Evolutionary conservation across 2,888 invertebrate species (phyloP).

Genomic region (Epistrophe eligans): DNA sequence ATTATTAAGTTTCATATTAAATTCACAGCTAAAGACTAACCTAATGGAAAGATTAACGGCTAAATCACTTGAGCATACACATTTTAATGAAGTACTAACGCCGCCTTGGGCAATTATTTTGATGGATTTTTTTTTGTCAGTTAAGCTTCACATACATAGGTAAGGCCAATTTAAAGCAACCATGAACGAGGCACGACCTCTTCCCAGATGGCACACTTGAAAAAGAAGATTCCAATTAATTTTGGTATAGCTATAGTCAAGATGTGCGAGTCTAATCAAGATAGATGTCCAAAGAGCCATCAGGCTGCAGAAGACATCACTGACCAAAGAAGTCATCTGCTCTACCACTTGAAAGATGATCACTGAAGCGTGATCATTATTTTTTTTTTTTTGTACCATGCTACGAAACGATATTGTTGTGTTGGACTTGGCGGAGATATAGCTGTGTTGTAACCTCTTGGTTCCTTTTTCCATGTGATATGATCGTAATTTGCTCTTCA

Average conservation of each 20-base stretch:
- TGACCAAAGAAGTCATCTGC: slow-evolving; percentile 47
- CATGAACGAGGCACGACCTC: slow-evolving; percentile 55
- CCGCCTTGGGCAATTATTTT: slow-evolving; percentile 65
- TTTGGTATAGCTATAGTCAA: slow-evolving; percentile 3
- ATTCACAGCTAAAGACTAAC: slow-evolving; percentile 18
- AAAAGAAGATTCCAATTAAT: slow-evolving; percentile 50
- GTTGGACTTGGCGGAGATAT: neutral
- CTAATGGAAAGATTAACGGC: slow-evolving; percentile 64
- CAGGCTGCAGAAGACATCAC: neutral
- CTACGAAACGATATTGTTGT: slow-evolving; percentile 21
- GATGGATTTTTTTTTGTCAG: slow-evolving; percentile 39
- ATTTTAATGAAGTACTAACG: slow-evolving; percentile 65
- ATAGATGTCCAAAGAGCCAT: neutral
- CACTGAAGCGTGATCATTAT: slow-evolving; percentile 45
- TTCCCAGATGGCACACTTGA: slow-evolving; percentile 17
- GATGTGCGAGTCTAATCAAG: neutral
- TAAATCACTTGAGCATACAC: slow-evolving; percentile 54
- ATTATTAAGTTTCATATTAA: neutral
- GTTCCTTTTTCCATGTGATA: slow-evolving; percentile 58
- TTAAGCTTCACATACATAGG: slow-evolving; percentile 14
- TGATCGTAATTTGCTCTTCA: slow-evolving; percentile 64
- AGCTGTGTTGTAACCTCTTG: slow-evolving; percentile 18
- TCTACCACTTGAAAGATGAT: slow-evolving; percentile 36
- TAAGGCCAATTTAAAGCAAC: slow-evolving; percentile 61
- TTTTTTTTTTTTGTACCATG: slow-evolving; percentile 11